Evolutionary conservation across 2,113 vertebrate species (phyloP), one percentile per base, ranked within the genome.

Genomic region (Sminthopsis crassicaudata): DNA sequence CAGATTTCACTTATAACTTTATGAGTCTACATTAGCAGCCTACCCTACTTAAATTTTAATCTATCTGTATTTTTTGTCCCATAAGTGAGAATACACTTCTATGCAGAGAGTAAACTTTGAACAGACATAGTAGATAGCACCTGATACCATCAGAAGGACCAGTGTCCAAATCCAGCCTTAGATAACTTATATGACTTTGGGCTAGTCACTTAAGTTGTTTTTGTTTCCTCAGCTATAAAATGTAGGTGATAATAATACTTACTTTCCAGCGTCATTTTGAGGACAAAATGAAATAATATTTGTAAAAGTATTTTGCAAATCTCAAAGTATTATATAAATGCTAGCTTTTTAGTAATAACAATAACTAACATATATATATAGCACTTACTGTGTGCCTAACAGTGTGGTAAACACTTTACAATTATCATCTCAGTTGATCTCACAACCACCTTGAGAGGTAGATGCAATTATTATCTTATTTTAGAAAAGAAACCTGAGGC

Each of bases 1-100:
- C 26, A 53, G 46, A 53, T 93, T 92, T 60, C 36, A 53, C 91
- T 91, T 94, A 52, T 93, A 42, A 93, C 91, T 53, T 90, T 90
- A 46, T 5, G 91, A 52, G 53, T 90, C 57, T 90, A 46, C 1
- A 23, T 42, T n/a, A 89, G 26, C 48, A 50, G 0, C 84, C 60
- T 92, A 42, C n/a, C 67, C n/a, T 42, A n/a, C 16, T 84, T n/a
- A 84, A 2, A 42, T 84, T 84, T 84, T 42, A 42, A 42, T 84
- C n/a, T 84, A 42, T 84, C 67, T 42, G 0, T 84, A 84, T 22
- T 84, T 93, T 53, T 88, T 24, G 48, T 52, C 55, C 54, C 36
- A 84, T 19, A 0, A 27, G 42, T 48, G 36, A 90, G 48, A 91
- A 60, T n/a, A 8, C 14, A 42, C 53, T 30, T 53, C 25, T 89